phyloP scores from a whole-genome alignment of 2,113 vertebrate species.

The Alethe diademata region DNA sequence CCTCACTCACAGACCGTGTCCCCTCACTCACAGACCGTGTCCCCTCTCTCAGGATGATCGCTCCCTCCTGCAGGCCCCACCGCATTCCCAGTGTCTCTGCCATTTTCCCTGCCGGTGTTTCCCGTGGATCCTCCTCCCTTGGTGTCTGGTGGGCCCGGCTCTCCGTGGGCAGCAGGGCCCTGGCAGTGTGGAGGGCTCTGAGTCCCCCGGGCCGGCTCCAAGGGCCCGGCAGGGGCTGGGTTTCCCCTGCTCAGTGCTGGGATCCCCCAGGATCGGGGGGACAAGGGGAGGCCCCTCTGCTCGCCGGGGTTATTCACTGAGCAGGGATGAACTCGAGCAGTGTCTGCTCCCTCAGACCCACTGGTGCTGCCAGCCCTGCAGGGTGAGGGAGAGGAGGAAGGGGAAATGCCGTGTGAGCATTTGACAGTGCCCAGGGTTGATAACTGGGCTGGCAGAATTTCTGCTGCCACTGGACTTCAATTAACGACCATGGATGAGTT shows the following conservation, averaged over 20 bases:
- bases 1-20: too few relatives aligned
- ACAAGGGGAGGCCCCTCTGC: background rate
- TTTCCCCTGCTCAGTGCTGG: background rate
- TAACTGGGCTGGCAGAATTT: background rate
- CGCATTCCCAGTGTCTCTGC: too few relatives aligned
- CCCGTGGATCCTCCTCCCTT: background rate
- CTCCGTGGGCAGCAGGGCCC: rapidly evolving
- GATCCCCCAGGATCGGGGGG: background rate
- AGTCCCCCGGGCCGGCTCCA: background rate
- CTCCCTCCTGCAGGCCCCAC: too few relatives aligned
- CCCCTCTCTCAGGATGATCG: too few relatives aligned
- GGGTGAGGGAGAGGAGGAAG: background rate
- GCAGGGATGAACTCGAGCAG: background rate
- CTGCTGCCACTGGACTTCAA: background rate
- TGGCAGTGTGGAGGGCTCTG: background rate
- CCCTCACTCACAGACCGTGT: too few relatives aligned
- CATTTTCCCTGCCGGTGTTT: background rate
- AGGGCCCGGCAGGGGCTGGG: background rate
- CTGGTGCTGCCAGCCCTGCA: background rate
- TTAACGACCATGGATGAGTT: background rate
- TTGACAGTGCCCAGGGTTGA: background rate
- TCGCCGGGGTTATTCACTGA: background rate
- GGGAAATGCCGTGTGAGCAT: background rate
- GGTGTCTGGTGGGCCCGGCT: background rate
- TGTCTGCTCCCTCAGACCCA: background rate